Base-by-base conservation (phyloP, 2,113 vertebrate species). In the Charina bottae region DNA sequence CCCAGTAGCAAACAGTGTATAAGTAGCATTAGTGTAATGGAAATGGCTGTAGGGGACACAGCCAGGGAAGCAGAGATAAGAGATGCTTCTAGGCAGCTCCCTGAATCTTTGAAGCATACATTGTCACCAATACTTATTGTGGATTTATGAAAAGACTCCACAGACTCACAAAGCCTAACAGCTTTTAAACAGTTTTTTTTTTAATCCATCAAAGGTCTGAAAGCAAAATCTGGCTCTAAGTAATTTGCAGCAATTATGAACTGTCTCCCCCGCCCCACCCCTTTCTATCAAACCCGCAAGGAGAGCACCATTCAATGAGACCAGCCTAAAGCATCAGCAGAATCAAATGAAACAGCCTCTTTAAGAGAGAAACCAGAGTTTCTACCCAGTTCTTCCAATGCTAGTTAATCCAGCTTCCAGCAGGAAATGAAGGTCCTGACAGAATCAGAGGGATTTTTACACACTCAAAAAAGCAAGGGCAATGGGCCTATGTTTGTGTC, bases 21-120 rank as follows among this genome's bases (percentile, higher is more conserved):
- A 56, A 93, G 87, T 24, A 55, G 55, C 55, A 91, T 62, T 92
- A 92, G 87, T 24, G 33, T 87, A 88, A 88, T 17, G 28, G 68
- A 91, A 78, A 83, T n/a, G 89, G 56, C 64, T 87, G 89, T 49
- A 54, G 89, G 92, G 54, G 64, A 15, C 85, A 49, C 64, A 83
- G 85, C 10, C 8, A 87, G 26, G n/a, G 28, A 78, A 85, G 23
- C 37, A 87, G 56, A 62, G 24, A 68, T 85, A 58, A 13, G 55
- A 60, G 68, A 88, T 89, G 46, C 46, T 37, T n/a, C 53, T 78
- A 68, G 49, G 62, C 90, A 88, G 64, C 0, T 2, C 59, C 90
- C 78, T 28, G 49, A 24, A 58, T 4, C 93, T 86, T 33, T 1
- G 4, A 56, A 23, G 7, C 19, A 55, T 33, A 78, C 0, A 1